Evolutionary conservation across 2,113 vertebrate species (phyloP), one percentile per base, ranked within the genome.

Genomic region (Urocolius indicus): DNA sequence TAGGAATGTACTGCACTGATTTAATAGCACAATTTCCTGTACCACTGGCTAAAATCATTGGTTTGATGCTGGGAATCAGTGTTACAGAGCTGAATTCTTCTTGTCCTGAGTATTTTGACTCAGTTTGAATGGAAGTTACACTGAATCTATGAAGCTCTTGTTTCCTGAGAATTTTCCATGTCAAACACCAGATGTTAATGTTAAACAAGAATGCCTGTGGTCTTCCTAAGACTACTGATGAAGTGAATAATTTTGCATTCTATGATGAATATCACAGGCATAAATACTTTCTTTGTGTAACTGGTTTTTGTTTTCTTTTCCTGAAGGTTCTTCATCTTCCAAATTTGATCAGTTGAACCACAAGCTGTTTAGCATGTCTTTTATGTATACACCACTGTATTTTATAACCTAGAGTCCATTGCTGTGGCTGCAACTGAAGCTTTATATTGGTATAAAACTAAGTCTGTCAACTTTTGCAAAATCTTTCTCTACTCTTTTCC

Each of bases 101-200:
- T 74, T 61, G 23, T 95, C 76, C 41, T 38, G 30, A 86, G 58
- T 81, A 91, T 96, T 97, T 95, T 92, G 69, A 93, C 85, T 96
- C 78, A 91, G 18, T 95, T 96, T 96, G 78, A 97, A 94, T 97
- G 75, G 77, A 97, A 97, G 84, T 97, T 95, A 82, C 78, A 79
- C 52, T 87, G 91, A 84, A 84, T 94, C 46, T 97, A 84, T 95
- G 93, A 97, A 97, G 87, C 90, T 91, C 92, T 94, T 95, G 84
- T 97, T 98, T 96, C 91, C 95, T 97, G 89, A 97, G 93, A 97
- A 91, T 94, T 97, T 97, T 98, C 96, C 83, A 65, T 96, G 88
- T 96, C 90, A 97, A 97, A 97, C 84, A 93, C 71, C 76, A 96
- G 92, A 90, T 96, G 80, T 93, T 95, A 95, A 27, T 30, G 29